Percentiles rank a stretch among this genome's conserved stretches.
Evolutionary conservation across 1,140 invertebrate genomes (phyloP).

Genomic region (Drosophila auraria): DNA sequence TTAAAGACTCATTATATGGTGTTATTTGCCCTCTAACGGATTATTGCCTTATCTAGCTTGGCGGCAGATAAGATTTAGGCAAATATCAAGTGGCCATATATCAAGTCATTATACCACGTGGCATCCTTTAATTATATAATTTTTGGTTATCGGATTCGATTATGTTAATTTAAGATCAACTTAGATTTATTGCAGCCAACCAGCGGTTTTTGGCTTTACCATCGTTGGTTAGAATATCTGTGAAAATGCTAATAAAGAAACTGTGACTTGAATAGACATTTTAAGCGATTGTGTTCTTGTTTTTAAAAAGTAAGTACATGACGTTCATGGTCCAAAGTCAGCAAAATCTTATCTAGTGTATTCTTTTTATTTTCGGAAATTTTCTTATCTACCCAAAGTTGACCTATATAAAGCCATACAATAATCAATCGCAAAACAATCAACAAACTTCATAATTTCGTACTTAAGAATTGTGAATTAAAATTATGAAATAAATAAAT

Average conservation of each 20-base stretch:
- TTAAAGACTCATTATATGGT: constrained; percentile 11
- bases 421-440: background rate
- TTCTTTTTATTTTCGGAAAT: background rate
- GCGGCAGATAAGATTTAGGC: constrained; percentile 13
- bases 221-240: background rate
- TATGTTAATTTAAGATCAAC: constrained; percentile 3
- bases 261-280: background rate
- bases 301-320: background rate
- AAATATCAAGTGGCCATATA: constrained; percentile 5
- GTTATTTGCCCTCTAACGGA: background rate
- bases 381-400: constrained; percentile 6
- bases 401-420: constrained; percentile 21
- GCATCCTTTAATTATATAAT: constrained; percentile 8
- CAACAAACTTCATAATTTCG: no score
- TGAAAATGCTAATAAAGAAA: background rate
- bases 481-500: no score
- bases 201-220: background rate
- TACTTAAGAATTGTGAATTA: background rate
- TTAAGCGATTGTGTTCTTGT: background rate
- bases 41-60: constrained; percentile 15
- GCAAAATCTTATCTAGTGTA: constrained; percentile 11
- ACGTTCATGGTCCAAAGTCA: background rate
- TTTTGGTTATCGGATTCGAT: background rate
- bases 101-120: constrained; percentile 15
- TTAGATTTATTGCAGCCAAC: background rate